Conservation (phyloP, 2,797 vertebrate species). For the Pelochelys cantorii region DNA sequence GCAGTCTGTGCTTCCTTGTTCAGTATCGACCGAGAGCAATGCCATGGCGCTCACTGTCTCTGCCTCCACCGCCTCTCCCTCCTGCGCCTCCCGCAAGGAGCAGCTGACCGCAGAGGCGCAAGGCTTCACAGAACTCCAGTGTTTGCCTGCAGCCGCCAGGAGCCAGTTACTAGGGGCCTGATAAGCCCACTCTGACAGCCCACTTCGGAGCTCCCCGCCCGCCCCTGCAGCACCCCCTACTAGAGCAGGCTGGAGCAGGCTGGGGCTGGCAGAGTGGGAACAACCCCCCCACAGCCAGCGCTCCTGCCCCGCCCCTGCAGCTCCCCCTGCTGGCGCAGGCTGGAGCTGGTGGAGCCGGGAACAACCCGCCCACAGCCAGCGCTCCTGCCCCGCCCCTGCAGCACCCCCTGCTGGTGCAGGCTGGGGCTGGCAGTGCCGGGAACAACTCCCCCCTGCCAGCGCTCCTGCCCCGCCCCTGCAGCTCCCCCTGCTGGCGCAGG, state of each 20-base stretch:
- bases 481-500: too few species aligned
- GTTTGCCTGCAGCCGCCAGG: constrained; percentile 83
- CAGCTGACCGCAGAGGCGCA: constrained; percentile 82
- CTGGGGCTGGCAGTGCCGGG: too few species aligned
- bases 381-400: not conserved
- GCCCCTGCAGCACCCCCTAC: not conserved
- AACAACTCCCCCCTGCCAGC: too few species aligned
- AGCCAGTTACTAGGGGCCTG: not conserved
- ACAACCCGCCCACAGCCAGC: not conserved
- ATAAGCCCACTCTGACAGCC: not conserved
- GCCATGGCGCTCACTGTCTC: constrained; percentile 96
- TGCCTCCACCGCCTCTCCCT: constrained; percentile 90
- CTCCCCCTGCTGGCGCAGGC: not conserved
- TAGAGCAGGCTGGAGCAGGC: not conserved
- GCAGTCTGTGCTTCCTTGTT: constrained; percentile 77
- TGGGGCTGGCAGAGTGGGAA: not conserved
- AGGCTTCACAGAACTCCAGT: constrained; percentile 91
- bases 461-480: too few species aligned
- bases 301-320: not conserved
- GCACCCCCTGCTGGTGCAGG: too few species aligned
- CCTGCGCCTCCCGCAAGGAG: constrained; percentile 86
- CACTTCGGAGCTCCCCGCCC: not conserved
- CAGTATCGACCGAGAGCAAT: constrained; percentile 90
- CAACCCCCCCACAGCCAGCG: not conserved
- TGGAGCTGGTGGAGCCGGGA: not conserved